These are phyloP conservation scores for Cololabis saira DNA, from an alignment of 2,113 vertebrate genomes.

Conservation along the genomic window DNA sequence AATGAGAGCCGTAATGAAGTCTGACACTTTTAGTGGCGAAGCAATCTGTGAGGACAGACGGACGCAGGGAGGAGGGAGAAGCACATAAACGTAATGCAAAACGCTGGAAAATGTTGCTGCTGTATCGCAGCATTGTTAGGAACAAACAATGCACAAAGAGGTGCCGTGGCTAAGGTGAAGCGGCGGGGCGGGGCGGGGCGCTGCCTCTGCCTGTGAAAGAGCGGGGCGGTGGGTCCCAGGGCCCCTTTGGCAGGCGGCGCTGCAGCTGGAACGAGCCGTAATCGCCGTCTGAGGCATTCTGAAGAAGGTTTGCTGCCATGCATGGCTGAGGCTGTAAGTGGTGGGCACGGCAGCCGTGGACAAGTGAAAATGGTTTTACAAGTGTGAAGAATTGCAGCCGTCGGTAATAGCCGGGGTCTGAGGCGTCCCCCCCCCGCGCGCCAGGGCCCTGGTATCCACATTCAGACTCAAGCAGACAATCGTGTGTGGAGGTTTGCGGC, in stretches of 20 bases:
- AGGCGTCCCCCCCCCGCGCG: conserved; percentile 17
- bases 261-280: conserved; percentile 48
- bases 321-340: conserved; percentile 46
- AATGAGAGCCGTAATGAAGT: conserved; percentile 76
- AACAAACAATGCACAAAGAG: conserved; percentile 68
- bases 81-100: conserved; percentile 55
- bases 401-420: conserved; percentile 35
- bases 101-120: conserved; percentile 28
- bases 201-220: conserved; percentile 52
- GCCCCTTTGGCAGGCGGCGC: conserved; percentile 36
- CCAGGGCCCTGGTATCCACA: background rate
- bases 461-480: conserved; percentile 22
- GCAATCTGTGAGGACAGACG: conserved; percentile 34
- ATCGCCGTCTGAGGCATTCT: conserved; percentile 42
- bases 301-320: conserved; percentile 42
- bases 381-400: conserved; percentile 22
- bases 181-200: conserved; percentile 24
- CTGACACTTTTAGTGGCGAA: conserved; percentile 78
- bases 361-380: conserved; percentile 55
- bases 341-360: conserved; percentile 43
- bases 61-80: conserved; percentile 26
- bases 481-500: conserved; percentile 16
- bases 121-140: conserved; percentile 48
- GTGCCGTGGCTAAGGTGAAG: conserved; percentile 43
- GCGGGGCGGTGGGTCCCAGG: conserved; percentile 30